Evolutionary conservation across 2,888 invertebrate genomes (phyloP), one percentile per base, ranked within the genome.

Genomic region (Coleophora deauratella): DNA sequence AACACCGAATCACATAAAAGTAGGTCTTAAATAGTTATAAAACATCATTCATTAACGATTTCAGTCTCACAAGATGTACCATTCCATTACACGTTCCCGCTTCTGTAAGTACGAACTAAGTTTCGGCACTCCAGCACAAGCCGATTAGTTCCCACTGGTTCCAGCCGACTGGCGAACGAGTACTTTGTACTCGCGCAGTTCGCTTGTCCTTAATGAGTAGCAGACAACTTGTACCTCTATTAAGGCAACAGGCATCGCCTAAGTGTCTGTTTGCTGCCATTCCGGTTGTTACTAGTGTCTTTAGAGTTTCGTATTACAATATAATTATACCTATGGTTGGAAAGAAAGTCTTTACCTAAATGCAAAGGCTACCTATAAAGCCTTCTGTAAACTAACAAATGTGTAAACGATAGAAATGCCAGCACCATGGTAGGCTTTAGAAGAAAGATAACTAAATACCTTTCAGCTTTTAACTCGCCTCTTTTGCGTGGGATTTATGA

Each of bases 191-290:
- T 21, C 59, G 66, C 66, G 70, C 80, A 81, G 81, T 82, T 82
- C 79, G 81, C 76, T n/a, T 79, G 78, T 77, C 78, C 74, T 76
- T 84, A 82, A 84, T 80, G 84, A 85, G 81, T 76, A 72, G 76
- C 66, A 72, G 79, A 75, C 74, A 76, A 81, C 69, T 81, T 76
- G 71, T 71, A 61, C 69, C 74, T 80, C 80, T 82, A 82, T 84
- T 82, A 84, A 78, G 72, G 69, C 80, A 69, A 69, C 73, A 72
- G 77, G 78, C 81, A 80, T 75, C 74, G 71, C 74, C 72, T 50
- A 64, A 73, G 70, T 71, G 66, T 66, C 55, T 62, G 55, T 60
- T 63, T 58, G 61, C 52, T 55, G 56, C 54, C 45, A 51, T 53
- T 54, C 50, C 47, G 43, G 45, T 43, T 44, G 48, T 37, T 30